Base-by-base conservation (phyloP, 2,888 invertebrate species). In the Xestia sexstrigata region DNA sequence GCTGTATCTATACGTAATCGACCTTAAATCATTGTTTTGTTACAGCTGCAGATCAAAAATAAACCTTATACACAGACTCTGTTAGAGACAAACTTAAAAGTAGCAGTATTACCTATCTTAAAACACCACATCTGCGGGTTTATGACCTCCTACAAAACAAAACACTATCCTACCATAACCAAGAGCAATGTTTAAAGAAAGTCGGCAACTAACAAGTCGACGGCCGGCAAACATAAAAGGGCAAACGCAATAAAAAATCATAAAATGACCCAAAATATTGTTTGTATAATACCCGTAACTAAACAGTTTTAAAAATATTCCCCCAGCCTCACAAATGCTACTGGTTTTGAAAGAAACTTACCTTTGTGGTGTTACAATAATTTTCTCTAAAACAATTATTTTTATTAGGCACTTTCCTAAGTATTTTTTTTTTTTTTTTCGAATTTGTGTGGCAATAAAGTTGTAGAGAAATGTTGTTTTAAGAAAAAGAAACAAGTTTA, bases 221-320 rank as follows among this genome's bases (percentile, higher is more conserved):
- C 78, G 87, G 89, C 87, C 94, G 95, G 94, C 91, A 79, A 81
- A 91, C 87, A 90, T 94, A 85, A 95, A 95, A 93, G 91, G 75
- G 74, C 76, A 76, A 73, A 82, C 83, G 92, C 87, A 92, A 94
- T 95, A 95, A 95, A 95, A 88, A 93, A 93, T 91, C 92, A 91
- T 93, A 94, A 94, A 94, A 91, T 92, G 90, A 91, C 93, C 89
- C 93, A 88, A 92, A 93, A 91, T 89, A 92, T 93, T 93, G 92
- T 93, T 90, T 91, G 86, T 85, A 76, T 89, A 90, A 91, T 89
- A 80, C 82, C 89, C 87, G 87, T 89, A 85, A 88, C 86, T 84
- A 89, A 89, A 89, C 84, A 77, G 90, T 88, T 90, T 89, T 93
- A 93, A 93, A 92, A 91, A 90, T 89, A 87, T 87, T 91, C 90